Conservation (phyloP, 2,888 invertebrate species). For the Platycnemis pennipes region DNA sequence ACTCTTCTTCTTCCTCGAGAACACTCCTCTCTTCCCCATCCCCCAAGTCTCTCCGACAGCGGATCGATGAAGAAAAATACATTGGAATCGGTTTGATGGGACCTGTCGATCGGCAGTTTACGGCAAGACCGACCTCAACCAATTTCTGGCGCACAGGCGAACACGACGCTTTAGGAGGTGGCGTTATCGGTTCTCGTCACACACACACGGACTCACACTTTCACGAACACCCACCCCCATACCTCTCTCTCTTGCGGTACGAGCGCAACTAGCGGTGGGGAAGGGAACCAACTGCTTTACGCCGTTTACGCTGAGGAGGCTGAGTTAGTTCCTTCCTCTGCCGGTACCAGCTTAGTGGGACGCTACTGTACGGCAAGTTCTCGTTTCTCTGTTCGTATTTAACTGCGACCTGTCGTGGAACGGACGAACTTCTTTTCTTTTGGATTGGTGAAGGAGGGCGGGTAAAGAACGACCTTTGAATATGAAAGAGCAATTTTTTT, state of each 20-base stretch:
- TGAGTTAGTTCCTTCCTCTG: neutral
- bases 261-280: neutral
- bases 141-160: slow-evolving; percentile 67
- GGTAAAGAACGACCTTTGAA: neutral
- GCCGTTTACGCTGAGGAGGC: neutral
- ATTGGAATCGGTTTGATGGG: slow-evolving; percentile 67
- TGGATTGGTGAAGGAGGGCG: neutral
- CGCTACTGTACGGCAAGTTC: neutral
- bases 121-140: slow-evolving; percentile 68
- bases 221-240: neutral
- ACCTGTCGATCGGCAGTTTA: slow-evolving; percentile 69
- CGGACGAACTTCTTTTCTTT: neutral
- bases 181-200: slow-evolving; percentile 25
- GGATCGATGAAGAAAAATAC: slow-evolving; percentile 67
- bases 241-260: neutral
- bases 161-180: slow-evolving; percentile 54
- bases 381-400: neutral
- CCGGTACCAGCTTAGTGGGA: neutral
- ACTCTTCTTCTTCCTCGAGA: neutral
- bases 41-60: neutral
- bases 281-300: neutral
- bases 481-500: too few species aligned
- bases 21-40: neutral
- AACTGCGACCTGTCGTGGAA: neutral
- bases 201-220: neutral